Evolutionary conservation across 2,888 invertebrate genomes (phyloP), one percentile per base, ranked within the genome.

Genomic region (Bombyx huttoni): DNA sequence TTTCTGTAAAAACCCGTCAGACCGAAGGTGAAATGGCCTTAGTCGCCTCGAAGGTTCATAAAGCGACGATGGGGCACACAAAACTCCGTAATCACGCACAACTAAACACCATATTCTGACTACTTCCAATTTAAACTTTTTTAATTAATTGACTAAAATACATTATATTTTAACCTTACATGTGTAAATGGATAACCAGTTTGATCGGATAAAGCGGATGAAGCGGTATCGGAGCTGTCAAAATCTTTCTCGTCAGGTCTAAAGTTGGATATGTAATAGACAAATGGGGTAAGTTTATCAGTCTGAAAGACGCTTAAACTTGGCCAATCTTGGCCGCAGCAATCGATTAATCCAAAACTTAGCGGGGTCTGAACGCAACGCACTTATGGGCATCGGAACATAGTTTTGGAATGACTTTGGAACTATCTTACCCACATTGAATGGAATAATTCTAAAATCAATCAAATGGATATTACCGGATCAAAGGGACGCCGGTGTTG

Each of bases 301-400:
- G 63, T 65, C 68, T 61, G 67, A 72, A 67, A 68, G 63, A 68
- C 70, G 65, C 69, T 72, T 74, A 62, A 81, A 84, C 73, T 81
- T 77, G 65, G 61, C 71, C 75, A 72, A 77, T 76, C 73, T 75
- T 67, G 61, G 68, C 76, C 76, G 65, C 69, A 65, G 66, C 69
- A 70, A 78, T 78, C 77, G 76, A 82, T 84, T 81, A 79, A 79
- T 78, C 71, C 63, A 54, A 75, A 80, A 80, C 78, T 82, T 74
- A 56, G 64, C 48, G 63, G 65, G 66, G 67, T 70, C 73, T 70
- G 67, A 67, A 71, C 65, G 65, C 65, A 67, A 72, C 67, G 64
- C 61, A 61, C 59, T 69, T 51, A 58, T 62, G 56, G 62, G 58
- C 58, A 64, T 67, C 70, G 64, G 62, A 66, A 63, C 64, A 70